phyloP scores from a whole-genome alignment of 1,140 invertebrate genomes.

The Odontomachus brunneus region DNA sequence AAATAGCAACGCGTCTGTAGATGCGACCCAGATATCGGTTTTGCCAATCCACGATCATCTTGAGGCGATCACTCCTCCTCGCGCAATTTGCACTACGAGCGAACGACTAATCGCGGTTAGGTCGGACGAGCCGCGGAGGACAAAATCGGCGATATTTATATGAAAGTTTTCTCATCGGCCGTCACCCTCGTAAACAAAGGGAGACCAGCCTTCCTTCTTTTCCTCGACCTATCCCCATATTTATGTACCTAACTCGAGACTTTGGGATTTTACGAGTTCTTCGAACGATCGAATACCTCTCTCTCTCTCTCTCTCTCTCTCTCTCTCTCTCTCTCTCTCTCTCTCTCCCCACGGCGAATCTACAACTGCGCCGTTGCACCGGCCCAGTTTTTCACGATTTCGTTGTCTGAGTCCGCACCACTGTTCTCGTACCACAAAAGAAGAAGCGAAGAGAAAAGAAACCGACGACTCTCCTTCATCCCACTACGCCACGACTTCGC shows the following conservation, averaged over 20 bases:
- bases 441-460: conserved; percentile 52
- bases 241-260: conserved; percentile 46
- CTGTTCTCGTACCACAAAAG: background rate
- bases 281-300: conserved; percentile 33
- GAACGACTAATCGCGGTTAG: conserved; percentile 17
- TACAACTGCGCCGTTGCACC: conserved; percentile 47
- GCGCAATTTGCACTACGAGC: background rate
- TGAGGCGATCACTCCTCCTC: background rate
- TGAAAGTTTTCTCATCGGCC: conserved; percentile 58
- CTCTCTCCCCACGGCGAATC: conserved; percentile 33
- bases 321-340: conserved; percentile 29
- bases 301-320: conserved; percentile 20
- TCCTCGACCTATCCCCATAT: conserved; percentile 6
- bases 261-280: conserved; percentile 55
- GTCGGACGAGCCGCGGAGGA: conserved; percentile 5
- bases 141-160: conserved; percentile 38
- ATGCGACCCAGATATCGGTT: background rate
- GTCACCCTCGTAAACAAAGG: conserved; percentile 42
- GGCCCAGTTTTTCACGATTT: conserved; percentile 51
- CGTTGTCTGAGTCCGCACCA: conserved; percentile 2
- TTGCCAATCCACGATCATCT: background rate
- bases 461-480: conserved; percentile 64
- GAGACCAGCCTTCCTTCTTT: conserved; percentile 7
- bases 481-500: conserved; percentile 67
- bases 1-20: background rate